phyloP scores from a whole-genome alignment of 2,797 vertebrate species.

The Typhlichthys subterraneus region DNA sequence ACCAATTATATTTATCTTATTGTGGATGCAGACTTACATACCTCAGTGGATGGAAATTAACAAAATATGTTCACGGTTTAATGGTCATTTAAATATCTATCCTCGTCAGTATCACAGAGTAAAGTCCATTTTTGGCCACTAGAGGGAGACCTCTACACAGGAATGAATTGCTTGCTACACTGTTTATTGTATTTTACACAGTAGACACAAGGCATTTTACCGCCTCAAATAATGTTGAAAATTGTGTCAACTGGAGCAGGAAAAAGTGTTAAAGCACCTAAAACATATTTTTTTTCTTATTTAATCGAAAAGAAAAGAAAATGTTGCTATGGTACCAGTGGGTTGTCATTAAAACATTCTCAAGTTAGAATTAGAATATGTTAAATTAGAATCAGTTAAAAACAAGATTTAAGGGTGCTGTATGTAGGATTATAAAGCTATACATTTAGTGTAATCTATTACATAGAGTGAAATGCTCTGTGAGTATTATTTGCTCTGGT shows the following conservation, averaged over 20 bases:
- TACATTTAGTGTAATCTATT: no score
- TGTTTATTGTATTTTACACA: neutral
- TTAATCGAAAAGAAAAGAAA: neutral
- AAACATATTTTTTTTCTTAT: no score
- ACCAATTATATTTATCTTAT: slow-evolving; percentile 46
- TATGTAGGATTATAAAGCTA: no score
- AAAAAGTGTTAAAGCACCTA: no score
- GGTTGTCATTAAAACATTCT: neutral
- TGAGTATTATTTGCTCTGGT: no score
- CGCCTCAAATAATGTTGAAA: no score
- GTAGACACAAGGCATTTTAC: neutral
- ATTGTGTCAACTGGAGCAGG: no score
- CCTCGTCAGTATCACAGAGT: slow-evolving; percentile 12
- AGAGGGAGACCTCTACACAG: slow-evolving; percentile 64
- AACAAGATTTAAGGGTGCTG: no score
- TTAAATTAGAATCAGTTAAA: no score
- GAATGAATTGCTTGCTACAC: slow-evolving; percentile 8
- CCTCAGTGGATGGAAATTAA: slow-evolving; percentile 41
- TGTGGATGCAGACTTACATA: slow-evolving; percentile 36
- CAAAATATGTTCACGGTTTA: slow-evolving; percentile 33
- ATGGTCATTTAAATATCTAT: slow-evolving; percentile 16
- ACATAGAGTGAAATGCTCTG: no score
- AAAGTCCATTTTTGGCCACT: slow-evolving; percentile 42
- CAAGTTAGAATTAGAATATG: neutral
- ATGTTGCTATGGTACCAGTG: neutral